Evolutionary conservation across 1,140 invertebrate genomes (phyloP), one percentile per base, ranked within the genome.

Genomic region (Dendrolimus punctatus): DNA sequence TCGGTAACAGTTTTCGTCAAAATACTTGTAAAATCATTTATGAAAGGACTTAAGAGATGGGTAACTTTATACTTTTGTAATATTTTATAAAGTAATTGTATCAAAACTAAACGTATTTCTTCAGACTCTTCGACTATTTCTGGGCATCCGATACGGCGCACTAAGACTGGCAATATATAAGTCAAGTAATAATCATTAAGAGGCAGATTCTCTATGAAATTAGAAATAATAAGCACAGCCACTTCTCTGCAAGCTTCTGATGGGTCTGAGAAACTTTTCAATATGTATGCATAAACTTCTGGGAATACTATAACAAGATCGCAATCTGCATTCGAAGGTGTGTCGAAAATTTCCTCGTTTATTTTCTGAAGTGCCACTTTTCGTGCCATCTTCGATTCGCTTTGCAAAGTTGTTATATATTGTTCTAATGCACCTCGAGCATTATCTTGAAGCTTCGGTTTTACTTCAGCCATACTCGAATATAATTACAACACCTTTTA

Each of bases 61-160:
- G 78, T 74, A 2, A 64, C 87, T 56, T 87, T 85, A 71, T 93
- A 94, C 66, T 91, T 91, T 5, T 88, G 66, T 50, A 96, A 81
- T 61, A 97, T 89, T 39, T 84, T 69, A 52, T 87, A 78, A 8
- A 96, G 73, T 49, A 97, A 86, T 46, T 87, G 69, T 0, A 96
- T 71, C 46, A 94, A 89, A 46, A 91, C 78, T 5, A 96, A 72
- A 40, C 95, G 89, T 40, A 97, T 89, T 90, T 98, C 96, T 87
- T 98, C 96, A 6, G 95, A 96, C 39, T 91, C 85, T 84, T 97
- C 96, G 4, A 93, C 82, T 6, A 94, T 90, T 71, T 96, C 95
- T 46, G 91, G 88, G 40, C 91, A 90, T 2, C 94, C 94, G 55
- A 97, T 89, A 59, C 95, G 90, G 66, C 93, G 92, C 1, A 90